Conservation (phyloP, 1,140 invertebrate species). For the Tetraneura akinire region DNA sequence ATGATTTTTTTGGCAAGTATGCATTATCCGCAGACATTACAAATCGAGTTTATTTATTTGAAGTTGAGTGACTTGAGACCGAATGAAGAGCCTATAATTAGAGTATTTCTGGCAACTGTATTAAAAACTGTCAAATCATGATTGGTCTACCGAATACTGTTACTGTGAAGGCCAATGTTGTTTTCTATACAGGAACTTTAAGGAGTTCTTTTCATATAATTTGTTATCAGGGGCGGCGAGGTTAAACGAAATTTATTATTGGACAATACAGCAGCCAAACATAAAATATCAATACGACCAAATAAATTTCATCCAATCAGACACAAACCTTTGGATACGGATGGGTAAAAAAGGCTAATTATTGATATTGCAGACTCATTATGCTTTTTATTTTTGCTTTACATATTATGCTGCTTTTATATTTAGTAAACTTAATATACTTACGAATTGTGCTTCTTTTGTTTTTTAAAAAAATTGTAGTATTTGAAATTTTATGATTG, state of each 20-base stretch:
- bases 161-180: constrained; percentile 45
- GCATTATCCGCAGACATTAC: constrained; percentile 34
- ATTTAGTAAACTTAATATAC: background rate
- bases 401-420: constrained; percentile 35
- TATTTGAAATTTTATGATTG: background rate
- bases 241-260: constrained; percentile 64
- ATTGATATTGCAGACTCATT: constrained; percentile 5
- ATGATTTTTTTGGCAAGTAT: constrained; percentile 33
- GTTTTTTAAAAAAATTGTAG: constrained; percentile 4
- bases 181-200: constrained; percentile 16
- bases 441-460: background rate
- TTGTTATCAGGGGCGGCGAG: constrained; percentile 53
- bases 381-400: constrained; percentile 9
- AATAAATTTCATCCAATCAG: constrained; percentile 58
- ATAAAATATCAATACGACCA: constrained; percentile 74
- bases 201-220: constrained; percentile 48
- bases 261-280: constrained; percentile 73
- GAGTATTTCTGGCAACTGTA: constrained; percentile 38
- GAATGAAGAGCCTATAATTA: constrained; percentile 36
- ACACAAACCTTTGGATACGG: constrained; percentile 33
- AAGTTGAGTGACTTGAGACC: constrained; percentile 45
- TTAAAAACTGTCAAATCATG: constrained; percentile 47
- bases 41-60: constrained; percentile 39
- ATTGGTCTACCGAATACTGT: constrained; percentile 43
- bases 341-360: constrained; percentile 37